Conservation (phyloP, 2,113 vertebrate genomes). For the Vanacampus margaritifer region DNA sequence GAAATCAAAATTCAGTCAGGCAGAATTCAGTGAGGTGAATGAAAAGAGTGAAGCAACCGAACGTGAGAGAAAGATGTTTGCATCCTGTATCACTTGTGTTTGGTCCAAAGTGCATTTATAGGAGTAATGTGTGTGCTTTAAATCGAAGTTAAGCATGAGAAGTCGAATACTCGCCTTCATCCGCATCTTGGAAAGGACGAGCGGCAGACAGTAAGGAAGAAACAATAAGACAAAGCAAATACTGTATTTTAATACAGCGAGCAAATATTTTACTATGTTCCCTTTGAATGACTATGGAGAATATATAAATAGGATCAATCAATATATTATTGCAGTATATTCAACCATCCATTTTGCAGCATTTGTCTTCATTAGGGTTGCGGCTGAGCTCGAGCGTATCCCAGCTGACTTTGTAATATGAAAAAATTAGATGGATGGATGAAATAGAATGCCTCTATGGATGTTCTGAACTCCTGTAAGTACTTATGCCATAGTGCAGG, state of each 20-base stretch:
- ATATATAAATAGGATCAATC: not conserved
- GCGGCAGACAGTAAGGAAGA: constrained; percentile 63
- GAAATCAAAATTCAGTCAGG: constrained; percentile 13
- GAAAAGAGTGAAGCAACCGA: not conserved
- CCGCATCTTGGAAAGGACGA: constrained; percentile 81
- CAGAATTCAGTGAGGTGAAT: constrained; percentile 8
- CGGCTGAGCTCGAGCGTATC: not conserved
- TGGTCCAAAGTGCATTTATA: not conserved
- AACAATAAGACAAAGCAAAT: constrained; percentile 58
- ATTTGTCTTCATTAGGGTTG: not conserved
- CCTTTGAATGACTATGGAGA: not conserved
- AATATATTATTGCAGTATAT: not conserved
- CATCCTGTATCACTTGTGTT: not conserved
- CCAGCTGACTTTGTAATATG: not conserved
- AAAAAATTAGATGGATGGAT: too few species aligned
- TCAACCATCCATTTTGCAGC: not conserved
- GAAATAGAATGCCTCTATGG: too few species aligned
- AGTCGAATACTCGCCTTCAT: constrained; percentile 87
- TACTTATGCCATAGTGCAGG: too few species aligned
- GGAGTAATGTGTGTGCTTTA: not conserved
- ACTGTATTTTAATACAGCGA: not conserved
- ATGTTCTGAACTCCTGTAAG: too few species aligned
- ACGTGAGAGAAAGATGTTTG: not conserved
- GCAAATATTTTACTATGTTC: not conserved
- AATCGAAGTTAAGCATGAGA: constrained; percentile 19